Percentiles rank a stretch among this genome's conserved stretches.
Conservation (phyloP, 1,140 invertebrate species). For the Cheumatopsyche charites region DNA sequence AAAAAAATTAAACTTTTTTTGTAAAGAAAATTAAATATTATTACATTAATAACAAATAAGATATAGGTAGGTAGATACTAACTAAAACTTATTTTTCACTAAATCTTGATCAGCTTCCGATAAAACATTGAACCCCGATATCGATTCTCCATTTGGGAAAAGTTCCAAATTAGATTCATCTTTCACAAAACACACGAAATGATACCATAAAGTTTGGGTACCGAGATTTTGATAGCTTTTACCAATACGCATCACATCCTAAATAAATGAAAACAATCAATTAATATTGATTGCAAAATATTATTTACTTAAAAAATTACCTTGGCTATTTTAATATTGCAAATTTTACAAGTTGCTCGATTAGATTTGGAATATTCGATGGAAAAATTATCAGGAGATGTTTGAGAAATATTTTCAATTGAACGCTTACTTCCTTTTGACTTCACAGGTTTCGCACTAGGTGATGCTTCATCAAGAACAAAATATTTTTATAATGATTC, state of each 20-base stretch:
- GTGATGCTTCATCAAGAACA: too few species aligned
- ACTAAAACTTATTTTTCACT: slow-evolving; percentile 73
- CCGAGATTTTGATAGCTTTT: slow-evolving; percentile 85
- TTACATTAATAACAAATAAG: too few species aligned
- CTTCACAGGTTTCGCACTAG: too few species aligned
- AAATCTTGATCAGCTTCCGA: slow-evolving; percentile 75
- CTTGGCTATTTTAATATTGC: slow-evolving; percentile 86
- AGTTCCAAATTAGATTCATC: slow-evolving; percentile 77
- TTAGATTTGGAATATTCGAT: slow-evolving; percentile 91
- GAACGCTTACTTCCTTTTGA: slow-evolving; percentile 55
- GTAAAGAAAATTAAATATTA: too few species aligned
- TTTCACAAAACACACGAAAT: slow-evolving; percentile 90
- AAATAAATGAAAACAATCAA: too few species aligned
- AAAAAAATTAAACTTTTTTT: too few species aligned
- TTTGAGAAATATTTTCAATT: slow-evolving; percentile 48
- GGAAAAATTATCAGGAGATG: slow-evolving; percentile 70
- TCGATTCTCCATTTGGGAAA: slow-evolving; percentile 69
- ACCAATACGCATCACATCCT: slow-evolving; percentile 80
- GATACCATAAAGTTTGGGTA: slow-evolving; percentile 85
- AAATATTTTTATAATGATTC: too few species aligned
- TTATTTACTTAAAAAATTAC: slow-evolving; percentile 55
- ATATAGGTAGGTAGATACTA: slow-evolving; percentile 57
- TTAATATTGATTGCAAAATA: too few species aligned
- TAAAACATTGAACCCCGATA: slow-evolving; percentile 80
- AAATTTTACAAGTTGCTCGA: slow-evolving; percentile 80